Evolutionary conservation across 37 sponge, comb jelly and placozoan genomes (phyloP), one percentile per base, ranked within the genome.

Genomic region (Eunapius fragilis): DNA sequence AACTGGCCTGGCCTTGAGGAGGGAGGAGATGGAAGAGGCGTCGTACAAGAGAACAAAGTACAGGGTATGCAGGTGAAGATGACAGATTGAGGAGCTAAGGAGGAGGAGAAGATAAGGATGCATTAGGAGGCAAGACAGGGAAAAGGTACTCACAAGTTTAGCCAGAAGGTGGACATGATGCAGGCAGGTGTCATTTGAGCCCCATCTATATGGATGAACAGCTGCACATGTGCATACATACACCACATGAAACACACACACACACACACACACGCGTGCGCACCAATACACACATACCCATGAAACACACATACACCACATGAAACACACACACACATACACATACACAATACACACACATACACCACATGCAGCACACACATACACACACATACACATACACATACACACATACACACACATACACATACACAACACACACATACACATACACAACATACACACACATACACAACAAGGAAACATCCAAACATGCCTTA

Each of bases 151-250:
- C 28, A 76, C 77, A 69, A 84, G 85, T 2, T 75, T 0, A 23
- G 76, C 31, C 31, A 76, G 30, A 35, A 76, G 68, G 25, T 83
- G 32, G 30, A 71, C 72, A 19, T 83, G 74, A 0, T 30, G 24
- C 6, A 72, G 3, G 25, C 72, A 70, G 23, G 72, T 30, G 19
- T 83, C 83, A 72, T 74, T 83, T 36, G 83, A 30, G 19, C 83
- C 74, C 83, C 83, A 83, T 36, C 83, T 83, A 13, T n/a, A 25
- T 25, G 69, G 30, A 45, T 9, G 58, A 25, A 81, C 28, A 81
- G 10, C 17, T 23, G 70, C 71, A 3, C 7, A 10, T 3, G 71
- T 70, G 4, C 71, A 70, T 10, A 70, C 9, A 70, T 19, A 32
- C 7, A 70, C 71, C 25, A 80, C 58, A 17, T 80, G 3, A 11